Base-by-base conservation (phyloP, 2,888 invertebrate genomes). In the Cephus pygmeus region DNA sequence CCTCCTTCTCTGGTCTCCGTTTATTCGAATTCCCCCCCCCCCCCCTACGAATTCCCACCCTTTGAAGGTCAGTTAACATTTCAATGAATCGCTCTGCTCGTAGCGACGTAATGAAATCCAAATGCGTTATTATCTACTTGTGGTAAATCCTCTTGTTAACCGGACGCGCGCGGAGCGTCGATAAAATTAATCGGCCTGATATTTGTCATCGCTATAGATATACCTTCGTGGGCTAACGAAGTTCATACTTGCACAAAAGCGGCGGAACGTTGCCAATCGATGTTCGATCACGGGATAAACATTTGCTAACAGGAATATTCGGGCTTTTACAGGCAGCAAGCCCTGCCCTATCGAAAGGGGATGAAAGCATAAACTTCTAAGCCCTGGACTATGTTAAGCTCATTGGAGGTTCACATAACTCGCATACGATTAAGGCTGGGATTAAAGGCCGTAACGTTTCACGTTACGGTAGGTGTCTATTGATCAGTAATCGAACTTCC, bases 291-390 rank as follows among this genome's bases (percentile, higher is more conserved):
- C 6, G 40, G 23, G 40, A 56, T 23, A 56, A 56, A 56, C 23
- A 56, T 56, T 56, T 23, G 15, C 23, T 9, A 56, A 23, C 40
- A 23, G 40, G 40, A 23, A 23, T 23, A 23, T 56, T 56, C 9
- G 40, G 2, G 40, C 40, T 56, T 56, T 56, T 23, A 9, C 40
- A 23, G 40, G 40, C 40, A 9, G 23, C 40, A 56, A 23, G 6
- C 23, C 40, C 40, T 71, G 30, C 12, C 71, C 1, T 6, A 34
- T 33, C 23, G 34, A 69, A 34, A 34, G 23, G 33, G 82, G 3
- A 84, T 82, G 12, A 69, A 80, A 80, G 79, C 79, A 76, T 36
- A 33, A 74, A 73, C 73, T 71, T 30, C 33, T 31, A 31, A 71
- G 15, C 71, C 71, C 31, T 71, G 71, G 15, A 71, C 31, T 33